A percentile compares a stretch with the other conserved stretches of the same genome.
phyloP scores from a whole-genome alignment of 2,113 vertebrate genomes.

The Axis porcinus region DNA sequence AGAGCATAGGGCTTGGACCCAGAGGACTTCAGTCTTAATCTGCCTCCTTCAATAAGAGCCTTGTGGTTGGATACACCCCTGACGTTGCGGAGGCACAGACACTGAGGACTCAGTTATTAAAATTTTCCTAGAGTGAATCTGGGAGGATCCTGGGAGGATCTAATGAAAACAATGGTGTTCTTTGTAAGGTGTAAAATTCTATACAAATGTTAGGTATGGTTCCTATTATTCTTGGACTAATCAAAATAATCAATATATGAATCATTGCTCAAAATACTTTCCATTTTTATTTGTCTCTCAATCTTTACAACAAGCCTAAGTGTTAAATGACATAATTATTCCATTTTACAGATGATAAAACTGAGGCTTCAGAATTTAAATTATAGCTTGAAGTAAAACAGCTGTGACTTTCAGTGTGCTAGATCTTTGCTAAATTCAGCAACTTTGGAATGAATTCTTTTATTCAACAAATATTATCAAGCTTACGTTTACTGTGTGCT shows the following conservation, averaged over 20 bases:
- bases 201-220: not conserved
- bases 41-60: not conserved
- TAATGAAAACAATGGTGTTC: not conserved
- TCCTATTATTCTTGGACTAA: not conserved
- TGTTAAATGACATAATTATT: not conserved
- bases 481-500: not conserved
- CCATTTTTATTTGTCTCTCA: not conserved
- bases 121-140: not conserved
- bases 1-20: not conserved
- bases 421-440: not conserved
- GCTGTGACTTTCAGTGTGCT: not conserved
- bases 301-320: not conserved
- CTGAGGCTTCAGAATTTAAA: not conserved
- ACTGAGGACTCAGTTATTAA: not conserved
- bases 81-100: not conserved
- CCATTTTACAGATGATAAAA: slow-evolving; percentile 8
- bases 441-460: not conserved
- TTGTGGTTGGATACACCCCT: not conserved
- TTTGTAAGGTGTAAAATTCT: not conserved
- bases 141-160: not conserved
- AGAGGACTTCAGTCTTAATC: not conserved
- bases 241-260: not conserved
- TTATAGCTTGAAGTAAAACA: not conserved
- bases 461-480: not conserved
- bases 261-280: not conserved